Percentiles rank a stretch among this genome's conserved stretches.
Conservation (phyloP, 92 coral and sea anemone genomes). For the Desmophyllum pertusum region DNA sequence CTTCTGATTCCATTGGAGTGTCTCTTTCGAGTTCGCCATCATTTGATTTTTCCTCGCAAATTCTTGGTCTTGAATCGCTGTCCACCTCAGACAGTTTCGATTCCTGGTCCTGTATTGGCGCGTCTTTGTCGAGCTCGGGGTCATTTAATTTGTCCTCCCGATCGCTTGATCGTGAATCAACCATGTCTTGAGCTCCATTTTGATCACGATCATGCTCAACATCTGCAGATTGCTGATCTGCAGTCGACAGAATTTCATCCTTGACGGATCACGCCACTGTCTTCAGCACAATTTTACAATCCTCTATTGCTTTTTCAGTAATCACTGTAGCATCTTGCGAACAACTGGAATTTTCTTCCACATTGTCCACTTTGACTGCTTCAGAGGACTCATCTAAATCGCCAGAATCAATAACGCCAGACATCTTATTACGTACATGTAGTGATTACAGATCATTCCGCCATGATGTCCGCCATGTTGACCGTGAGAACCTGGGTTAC, state of each 20-base stretch:
- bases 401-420: neutral
- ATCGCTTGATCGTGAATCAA: neutral
- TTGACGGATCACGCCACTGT: neutral
- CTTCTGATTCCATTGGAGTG: slow-evolving; percentile 35
- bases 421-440: neutral
- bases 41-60: neutral
- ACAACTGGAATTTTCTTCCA: neutral
- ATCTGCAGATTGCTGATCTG: neutral
- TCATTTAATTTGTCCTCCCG: neutral
- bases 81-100: neutral
- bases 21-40: slow-evolving; percentile 3
- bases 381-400: neutral
- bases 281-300: neutral
- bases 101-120: neutral
- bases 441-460: neutral
- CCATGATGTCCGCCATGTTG: slow-evolving; percentile 60
- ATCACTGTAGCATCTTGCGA: neutral
- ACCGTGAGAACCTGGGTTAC: slow-evolving; percentile 40
- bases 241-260: neutral
- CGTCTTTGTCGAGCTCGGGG: neutral
- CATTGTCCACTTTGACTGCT: neutral
- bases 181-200: neutral
- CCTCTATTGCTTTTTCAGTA: neutral
- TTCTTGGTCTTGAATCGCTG: neutral
- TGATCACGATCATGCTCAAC: neutral